Percentiles rank a stretch among this genome's conserved stretches.
phyloP scores from a whole-genome alignment of 1,140 invertebrate species.

The Sesamia nonagrioides region DNA sequence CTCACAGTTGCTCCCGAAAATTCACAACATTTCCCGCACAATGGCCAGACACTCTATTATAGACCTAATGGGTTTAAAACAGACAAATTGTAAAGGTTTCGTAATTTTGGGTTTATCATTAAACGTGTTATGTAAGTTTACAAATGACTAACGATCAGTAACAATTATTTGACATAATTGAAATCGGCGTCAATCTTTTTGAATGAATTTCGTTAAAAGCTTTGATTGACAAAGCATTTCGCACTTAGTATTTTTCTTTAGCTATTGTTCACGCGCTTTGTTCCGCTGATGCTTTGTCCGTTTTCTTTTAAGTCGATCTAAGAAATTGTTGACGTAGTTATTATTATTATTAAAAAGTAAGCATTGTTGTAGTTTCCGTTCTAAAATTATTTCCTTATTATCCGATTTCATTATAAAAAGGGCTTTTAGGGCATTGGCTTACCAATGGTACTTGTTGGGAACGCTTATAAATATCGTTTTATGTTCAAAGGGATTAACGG shows the following conservation, averaged over 20 bases:
- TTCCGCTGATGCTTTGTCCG: slow-evolving; percentile 54
- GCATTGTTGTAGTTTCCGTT: slow-evolving; percentile 26
- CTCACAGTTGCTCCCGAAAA: slow-evolving; percentile 1
- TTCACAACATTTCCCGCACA: neutral
- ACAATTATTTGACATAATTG: slow-evolving; percentile 34
- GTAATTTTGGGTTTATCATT: neutral
- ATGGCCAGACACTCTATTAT: neutral
- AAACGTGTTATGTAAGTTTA: slow-evolving; percentile 12
- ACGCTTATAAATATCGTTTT: slow-evolving; percentile 5
- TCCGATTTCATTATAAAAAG: neutral
- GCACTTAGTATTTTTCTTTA: slow-evolving; percentile 52
- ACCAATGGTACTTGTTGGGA: neutral
- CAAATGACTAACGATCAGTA: slow-evolving; percentile 12
- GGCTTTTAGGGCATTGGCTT: neutral
- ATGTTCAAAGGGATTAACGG: neutral
- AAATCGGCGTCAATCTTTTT: slow-evolving; percentile 48
- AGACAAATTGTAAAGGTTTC: slow-evolving; percentile 1
- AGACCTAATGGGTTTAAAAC: neutral
- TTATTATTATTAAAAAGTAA: slow-evolving; percentile 48
- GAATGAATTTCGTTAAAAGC: slow-evolving; percentile 50
- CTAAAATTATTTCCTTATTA: slow-evolving; percentile 19
- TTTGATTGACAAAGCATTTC: slow-evolving; percentile 49
- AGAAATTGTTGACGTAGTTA: slow-evolving; percentile 50
- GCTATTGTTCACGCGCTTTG: slow-evolving; percentile 59
- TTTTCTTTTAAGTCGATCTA: slow-evolving; percentile 52